Evolutionary conservation across 2,797 vertebrate species (phyloP).

Genomic region (Pachyuromys duprasi): DNA sequence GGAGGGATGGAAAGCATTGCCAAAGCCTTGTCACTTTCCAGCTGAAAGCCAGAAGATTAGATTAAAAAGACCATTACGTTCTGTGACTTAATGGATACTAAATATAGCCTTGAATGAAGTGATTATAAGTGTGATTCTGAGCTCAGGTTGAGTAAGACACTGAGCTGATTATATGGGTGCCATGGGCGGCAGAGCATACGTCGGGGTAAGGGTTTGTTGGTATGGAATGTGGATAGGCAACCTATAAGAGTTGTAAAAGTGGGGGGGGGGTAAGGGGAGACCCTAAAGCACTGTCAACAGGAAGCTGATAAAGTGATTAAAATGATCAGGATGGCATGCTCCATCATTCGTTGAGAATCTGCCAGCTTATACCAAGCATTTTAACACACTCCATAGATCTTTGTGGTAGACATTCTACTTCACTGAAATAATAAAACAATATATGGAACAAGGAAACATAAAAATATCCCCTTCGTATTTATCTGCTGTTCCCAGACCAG

Average conservation of each 20-base stretch:
- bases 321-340: background rate
- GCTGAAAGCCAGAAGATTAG: constrained; percentile 43
- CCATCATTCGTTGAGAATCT: background rate
- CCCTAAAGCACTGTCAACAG: background rate
- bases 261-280: background rate
- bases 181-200: background rate
- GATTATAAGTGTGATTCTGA: constrained; percentile 36
- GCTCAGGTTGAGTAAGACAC: background rate
- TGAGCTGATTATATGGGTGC: background rate
- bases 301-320: background rate
- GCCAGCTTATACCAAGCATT: background rate
- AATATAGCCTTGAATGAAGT: constrained; percentile 53
- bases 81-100: constrained; percentile 44
- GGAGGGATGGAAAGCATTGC: background rate
- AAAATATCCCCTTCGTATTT: background rate
- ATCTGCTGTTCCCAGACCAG: background rate
- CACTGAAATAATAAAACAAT: background rate
- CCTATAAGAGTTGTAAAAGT: background rate
- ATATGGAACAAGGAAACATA: background rate
- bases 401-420: constrained; percentile 1
- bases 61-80: constrained; percentile 64
- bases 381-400: background rate
- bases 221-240: background rate
- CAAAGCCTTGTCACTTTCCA: constrained; percentile 63
- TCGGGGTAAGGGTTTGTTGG: background rate